These are phyloP conservation scores for Lamellibrachia satsuma DNA, from an alignment of 2,888 invertebrate genomes.

Conservation along the genomic window DNA sequence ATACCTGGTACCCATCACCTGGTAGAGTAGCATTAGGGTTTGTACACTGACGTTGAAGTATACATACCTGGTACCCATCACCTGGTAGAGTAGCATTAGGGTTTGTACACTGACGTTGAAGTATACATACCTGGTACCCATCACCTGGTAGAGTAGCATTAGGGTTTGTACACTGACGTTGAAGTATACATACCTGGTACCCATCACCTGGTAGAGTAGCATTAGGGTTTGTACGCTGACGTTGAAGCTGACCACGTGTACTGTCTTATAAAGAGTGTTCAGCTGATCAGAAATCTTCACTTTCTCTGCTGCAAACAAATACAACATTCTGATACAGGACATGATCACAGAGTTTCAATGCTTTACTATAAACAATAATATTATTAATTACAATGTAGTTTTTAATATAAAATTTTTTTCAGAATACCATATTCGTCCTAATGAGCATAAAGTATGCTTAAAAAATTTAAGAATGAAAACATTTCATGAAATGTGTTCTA, in stretches of 20 bases:
- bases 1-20: slow-evolving; percentile 69
- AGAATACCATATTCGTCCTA: neutral
- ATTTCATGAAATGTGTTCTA: too few species aligned
- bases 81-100: slow-evolving; percentile 74
- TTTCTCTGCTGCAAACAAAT: slow-evolving; percentile 49
- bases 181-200: slow-evolving; percentile 54
- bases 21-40: slow-evolving; percentile 73
- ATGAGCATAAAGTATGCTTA: neutral
- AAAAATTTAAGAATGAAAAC: too few species aligned
- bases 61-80: slow-evolving; percentile 67
- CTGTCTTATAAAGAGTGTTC: slow-evolving; percentile 82
- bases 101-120: slow-evolving; percentile 74
- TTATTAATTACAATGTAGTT: neutral
- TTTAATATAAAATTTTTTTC: neutral
- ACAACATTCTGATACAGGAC: neutral
- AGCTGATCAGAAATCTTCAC: slow-evolving; percentile 72
- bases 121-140: slow-evolving; percentile 59
- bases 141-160: slow-evolving; percentile 74
- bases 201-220: slow-evolving; percentile 75
- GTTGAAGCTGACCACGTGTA: slow-evolving; percentile 82
- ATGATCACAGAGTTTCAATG: neutral
- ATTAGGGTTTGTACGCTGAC: slow-evolving; percentile 72
- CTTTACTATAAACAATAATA: neutral
- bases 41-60: slow-evolving; percentile 66
- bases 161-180: slow-evolving; percentile 70